These are phyloP conservation scores for Charaxes varanes DNA, from an alignment of 1,140 invertebrate genomes.

Conservation along the genomic window DNA sequence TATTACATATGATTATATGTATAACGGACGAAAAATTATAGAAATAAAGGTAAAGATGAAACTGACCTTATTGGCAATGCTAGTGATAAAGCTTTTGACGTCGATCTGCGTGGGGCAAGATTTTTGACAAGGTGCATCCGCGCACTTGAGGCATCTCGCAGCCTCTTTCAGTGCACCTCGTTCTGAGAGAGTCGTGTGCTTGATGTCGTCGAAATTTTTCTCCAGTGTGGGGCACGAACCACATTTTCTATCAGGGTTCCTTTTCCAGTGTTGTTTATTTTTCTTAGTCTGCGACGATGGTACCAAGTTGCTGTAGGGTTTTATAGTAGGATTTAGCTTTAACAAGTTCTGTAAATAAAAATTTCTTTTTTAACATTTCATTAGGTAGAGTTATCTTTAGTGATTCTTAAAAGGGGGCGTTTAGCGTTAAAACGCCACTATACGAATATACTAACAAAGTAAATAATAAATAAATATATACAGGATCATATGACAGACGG, in stretches of 20 bases:
- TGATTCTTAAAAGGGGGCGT: too few relatives aligned
- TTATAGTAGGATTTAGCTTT: slow-evolving; percentile 88
- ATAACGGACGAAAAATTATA: neutral
- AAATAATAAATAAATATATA: too few relatives aligned
- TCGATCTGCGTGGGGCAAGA: slow-evolving; percentile 98
- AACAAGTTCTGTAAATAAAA: slow-evolving; percentile 87
- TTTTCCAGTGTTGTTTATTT: slow-evolving; percentile 95
- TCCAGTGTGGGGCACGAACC: slow-evolving; percentile 79
- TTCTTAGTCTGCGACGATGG: slow-evolving; percentile 90
- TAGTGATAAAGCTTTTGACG: slow-evolving; percentile 97
- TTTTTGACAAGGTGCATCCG: slow-evolving; percentile 98
- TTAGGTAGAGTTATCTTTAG: too few relatives aligned
- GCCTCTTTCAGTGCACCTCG: slow-evolving; percentile 94
- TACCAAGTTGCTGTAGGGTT: slow-evolving; percentile 82
- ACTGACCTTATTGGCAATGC: slow-evolving; percentile 93
- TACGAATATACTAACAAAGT: too few relatives aligned
- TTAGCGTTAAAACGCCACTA: too few relatives aligned
- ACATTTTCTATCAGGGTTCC: slow-evolving; percentile 91
- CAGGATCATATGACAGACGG: too few relatives aligned
- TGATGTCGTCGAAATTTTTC: slow-evolving; percentile 98
- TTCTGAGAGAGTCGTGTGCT: slow-evolving; percentile 97
- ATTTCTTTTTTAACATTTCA: too few relatives aligned
- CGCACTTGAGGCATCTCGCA: slow-evolving; percentile 95
- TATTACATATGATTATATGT: too few relatives aligned
- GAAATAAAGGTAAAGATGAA: neutral